Evolutionary conservation across 2,888 invertebrate genomes (phyloP).

Genomic region (Andrena minutula): DNA sequence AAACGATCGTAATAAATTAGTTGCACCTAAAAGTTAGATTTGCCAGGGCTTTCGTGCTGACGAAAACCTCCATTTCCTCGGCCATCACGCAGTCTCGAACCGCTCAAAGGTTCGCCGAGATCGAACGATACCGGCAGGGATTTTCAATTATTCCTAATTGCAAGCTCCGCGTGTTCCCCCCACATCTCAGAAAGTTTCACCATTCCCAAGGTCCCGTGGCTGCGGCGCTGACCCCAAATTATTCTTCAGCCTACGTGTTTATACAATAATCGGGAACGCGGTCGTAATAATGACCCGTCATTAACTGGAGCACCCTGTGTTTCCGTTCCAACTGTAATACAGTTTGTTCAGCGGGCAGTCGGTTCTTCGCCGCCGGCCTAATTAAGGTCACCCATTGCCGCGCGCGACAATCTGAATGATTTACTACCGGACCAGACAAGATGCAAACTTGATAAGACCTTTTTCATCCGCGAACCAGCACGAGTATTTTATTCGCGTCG

Average conservation of each 20-base stretch:
- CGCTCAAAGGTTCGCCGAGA: neutral
- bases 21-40: neutral
- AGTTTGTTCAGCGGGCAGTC: slow-evolving; percentile 43
- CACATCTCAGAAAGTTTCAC: neutral
- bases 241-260: slow-evolving; percentile 19
- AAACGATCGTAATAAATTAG: neutral
- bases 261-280: slow-evolving; percentile 13
- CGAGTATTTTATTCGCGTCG: slow-evolving; percentile 1
- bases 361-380: slow-evolving; percentile 55
- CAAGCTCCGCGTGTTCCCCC: neutral
- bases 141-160: slow-evolving; percentile 33
- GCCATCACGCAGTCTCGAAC: neutral
- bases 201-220: neutral
- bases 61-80: neutral
- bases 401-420: slow-evolving; percentile 57
- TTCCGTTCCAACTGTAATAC: slow-evolving; percentile 53
- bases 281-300: slow-evolving; percentile 16
- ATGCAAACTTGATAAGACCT: slow-evolving; percentile 43
- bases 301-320: slow-evolving; percentile 47
- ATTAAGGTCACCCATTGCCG: slow-evolving; percentile 64
- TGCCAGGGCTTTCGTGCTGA: neutral
- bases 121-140: slow-evolving; percentile 15
- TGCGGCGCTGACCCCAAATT: slow-evolving; percentile 11
- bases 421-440: slow-evolving; percentile 57
- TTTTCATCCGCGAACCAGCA: neutral